These are phyloP conservation scores for Penaeus monodon DNA, from an alignment of 2,888 invertebrate species.

Conservation along the genomic window DNA sequence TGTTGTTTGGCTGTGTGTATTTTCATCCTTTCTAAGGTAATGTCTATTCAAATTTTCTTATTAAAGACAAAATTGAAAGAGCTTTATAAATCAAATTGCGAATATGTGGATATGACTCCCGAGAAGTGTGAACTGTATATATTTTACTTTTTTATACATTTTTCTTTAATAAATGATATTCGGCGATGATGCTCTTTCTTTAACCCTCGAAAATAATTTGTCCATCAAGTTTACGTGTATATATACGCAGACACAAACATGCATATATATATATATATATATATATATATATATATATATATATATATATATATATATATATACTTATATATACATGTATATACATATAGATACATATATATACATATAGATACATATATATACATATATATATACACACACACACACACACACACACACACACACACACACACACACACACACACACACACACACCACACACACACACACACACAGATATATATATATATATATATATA, in stretches of 20 bases:
- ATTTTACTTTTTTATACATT: no score
- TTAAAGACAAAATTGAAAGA: no score
- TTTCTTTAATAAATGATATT: no score
- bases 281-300: constrained; percentile 4
- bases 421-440: constrained; percentile 6
- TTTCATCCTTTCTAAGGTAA: no score
- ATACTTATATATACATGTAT: neutral
- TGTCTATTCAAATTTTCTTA: no score
- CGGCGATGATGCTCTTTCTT: no score
- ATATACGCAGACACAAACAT: neutral
- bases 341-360: neutral
- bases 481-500: no score
- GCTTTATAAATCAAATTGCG: no score
- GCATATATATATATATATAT: neutral
- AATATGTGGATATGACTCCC: no score
- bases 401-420: neutral
- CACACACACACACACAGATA: neutral
- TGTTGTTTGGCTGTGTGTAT: no score
- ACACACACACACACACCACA: neutral
- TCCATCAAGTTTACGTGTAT: neutral
- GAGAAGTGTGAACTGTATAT: no score
- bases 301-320: neutral
- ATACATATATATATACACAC: neutral
- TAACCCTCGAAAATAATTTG: no score
- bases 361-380: neutral